Base-by-base conservation (phyloP, 2,888 invertebrate species). In the Cylloceria caligata region DNA sequence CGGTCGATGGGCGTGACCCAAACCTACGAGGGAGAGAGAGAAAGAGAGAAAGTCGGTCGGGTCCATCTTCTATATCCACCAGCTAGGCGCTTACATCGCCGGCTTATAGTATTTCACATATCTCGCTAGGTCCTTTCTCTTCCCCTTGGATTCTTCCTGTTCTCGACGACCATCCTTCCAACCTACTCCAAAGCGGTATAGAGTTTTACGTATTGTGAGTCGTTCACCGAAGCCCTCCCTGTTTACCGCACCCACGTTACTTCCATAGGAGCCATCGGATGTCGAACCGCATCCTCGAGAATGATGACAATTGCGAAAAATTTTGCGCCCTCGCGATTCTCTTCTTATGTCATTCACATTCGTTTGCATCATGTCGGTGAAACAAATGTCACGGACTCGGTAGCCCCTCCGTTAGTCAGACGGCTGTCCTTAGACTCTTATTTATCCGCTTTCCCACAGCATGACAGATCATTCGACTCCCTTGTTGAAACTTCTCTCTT, bases 1-100 rank as follows among this genome's bases (percentile, higher is more conserved):
- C 85, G 93, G 90, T 87, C 93, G 94, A 84, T 94, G 94, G 86
- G 94, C 94, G 86, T 86, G 89, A 89, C 90, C 90, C 89, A 88
- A 85, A 89, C 89, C 90, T 90, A 88, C 88, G 88, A 87, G 86
- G 27, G 45, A 57, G 47, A 47, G 16, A 69, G 7, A 39, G 52
- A 55, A 16, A 55, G 36, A 27, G 42, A 57, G 42, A 39, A 24
- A n/a, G 21, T 65, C 19, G 49, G 30, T 39, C 36, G 75, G 67
- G 67, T 60, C 60, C 75, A 79, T 79, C 67, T 75, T 79, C 74
- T 67, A 69, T 78, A 74, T 81, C 69, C 49, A 71, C 69, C 69
- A 57, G 52, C 52, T 68, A 62, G 72, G 19, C 39, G 65, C 21
- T 64, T 42, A 69, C 62, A 67, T 55, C 19, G 34, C 24, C 7